Evolutionary conservation across 2,888 invertebrate species (phyloP).

Genomic region (Latrodectus elegans): DNA sequence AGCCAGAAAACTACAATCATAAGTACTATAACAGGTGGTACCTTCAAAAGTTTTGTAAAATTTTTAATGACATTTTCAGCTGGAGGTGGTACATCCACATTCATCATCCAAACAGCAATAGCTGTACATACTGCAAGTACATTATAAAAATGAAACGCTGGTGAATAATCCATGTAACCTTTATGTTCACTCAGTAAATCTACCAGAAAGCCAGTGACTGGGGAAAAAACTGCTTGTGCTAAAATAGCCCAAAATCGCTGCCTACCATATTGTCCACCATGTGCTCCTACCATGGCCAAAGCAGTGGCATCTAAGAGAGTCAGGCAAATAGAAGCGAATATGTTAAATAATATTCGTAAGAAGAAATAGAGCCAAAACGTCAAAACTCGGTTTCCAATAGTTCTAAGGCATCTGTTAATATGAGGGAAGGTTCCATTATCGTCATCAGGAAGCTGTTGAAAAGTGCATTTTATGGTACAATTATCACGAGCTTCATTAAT

Average conservation of each 20-base stretch:
- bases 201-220: constrained; percentile 72
- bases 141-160: constrained; percentile 90
- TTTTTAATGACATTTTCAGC: constrained; percentile 86
- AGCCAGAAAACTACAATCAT: constrained; percentile 87
- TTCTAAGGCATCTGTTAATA: constrained; percentile 55
- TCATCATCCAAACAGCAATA: constrained; percentile 85
- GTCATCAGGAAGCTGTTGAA: constrained; percentile 57
- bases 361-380: constrained; percentile 90
- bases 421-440: constrained; percentile 62
- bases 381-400: constrained; percentile 71
- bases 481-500: constrained; percentile 33
- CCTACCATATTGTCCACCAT: constrained; percentile 77
- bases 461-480: constrained; percentile 61
- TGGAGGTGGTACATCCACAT: constrained; percentile 84
- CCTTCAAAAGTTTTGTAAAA: constrained; percentile 83
- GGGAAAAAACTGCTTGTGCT: constrained; percentile 74
- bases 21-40: constrained; percentile 87
- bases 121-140: constrained; percentile 83
- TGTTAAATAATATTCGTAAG: constrained; percentile 85
- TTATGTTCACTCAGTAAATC: constrained; percentile 70
- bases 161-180: constrained; percentile 88
- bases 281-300: constrained; percentile 87
- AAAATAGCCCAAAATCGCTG: constrained; percentile 76
- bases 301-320: constrained; percentile 92
- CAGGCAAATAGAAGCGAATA: constrained; percentile 88